phyloP scores from a whole-genome alignment of 2,113 vertebrate genomes.

The Henicopernis longicauda region DNA sequence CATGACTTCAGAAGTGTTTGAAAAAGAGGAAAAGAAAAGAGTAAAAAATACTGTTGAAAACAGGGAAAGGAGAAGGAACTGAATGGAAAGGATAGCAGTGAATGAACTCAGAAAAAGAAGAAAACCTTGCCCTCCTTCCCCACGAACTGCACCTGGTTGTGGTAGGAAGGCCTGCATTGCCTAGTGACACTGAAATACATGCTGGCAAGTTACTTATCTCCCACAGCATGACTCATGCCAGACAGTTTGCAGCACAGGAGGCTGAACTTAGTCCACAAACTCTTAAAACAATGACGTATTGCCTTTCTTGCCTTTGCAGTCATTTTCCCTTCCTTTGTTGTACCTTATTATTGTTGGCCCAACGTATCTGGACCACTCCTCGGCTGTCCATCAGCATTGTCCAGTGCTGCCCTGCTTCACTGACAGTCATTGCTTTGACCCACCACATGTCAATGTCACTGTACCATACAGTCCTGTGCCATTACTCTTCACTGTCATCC shows the following conservation, averaged over 20 bases:
- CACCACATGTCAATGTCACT: neutral
- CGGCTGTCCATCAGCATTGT: neutral
- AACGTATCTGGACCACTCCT: neutral
- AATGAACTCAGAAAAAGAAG: neutral
- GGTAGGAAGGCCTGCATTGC: neutral
- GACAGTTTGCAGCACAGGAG: neutral
- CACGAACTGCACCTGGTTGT: accelerated
- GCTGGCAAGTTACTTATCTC: neutral
- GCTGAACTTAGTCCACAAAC: neutral
- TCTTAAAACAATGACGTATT: neutral
- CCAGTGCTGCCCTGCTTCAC: neutral
- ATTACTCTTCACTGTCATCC: neutral
- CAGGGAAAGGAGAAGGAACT: neutral
- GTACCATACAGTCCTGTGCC: neutral
- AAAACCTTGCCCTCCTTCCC: neutral
- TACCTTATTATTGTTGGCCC: neutral
- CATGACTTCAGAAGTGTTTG: neutral
- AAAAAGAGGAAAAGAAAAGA: neutral
- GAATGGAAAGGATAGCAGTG: neutral
- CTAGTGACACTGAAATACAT: neutral
- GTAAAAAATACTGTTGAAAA: neutral
- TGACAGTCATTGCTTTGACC: neutral
- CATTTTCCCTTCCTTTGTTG: neutral
- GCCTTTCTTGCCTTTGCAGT: neutral
- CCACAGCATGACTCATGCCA: neutral